Evolutionary conservation across 2,888 invertebrate species (phyloP), one percentile per base, ranked within the genome.

Genomic region (Seira sanloemensis): DNA sequence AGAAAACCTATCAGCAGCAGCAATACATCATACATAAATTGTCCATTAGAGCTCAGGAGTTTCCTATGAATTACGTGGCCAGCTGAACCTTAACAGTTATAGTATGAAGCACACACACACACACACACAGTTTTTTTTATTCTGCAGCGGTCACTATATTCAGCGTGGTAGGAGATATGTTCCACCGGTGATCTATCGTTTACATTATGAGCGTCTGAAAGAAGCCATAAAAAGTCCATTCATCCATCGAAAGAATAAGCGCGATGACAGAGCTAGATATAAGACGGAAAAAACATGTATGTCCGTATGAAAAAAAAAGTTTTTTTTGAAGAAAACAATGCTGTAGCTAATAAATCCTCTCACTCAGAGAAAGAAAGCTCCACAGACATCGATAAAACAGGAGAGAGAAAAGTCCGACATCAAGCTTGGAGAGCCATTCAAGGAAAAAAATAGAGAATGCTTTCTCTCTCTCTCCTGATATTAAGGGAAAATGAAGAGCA

Each of bases 331-430:
- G 76, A 76, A 81, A 81, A 81, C 81, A 81, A 76, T 81, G 81
- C 76, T 71, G 80, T 62, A 80, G 74, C 80, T 81, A 81, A 81
- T 81, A 81, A 81, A 76, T 80, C 75, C 80, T 74, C 74, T 75
- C 77, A 66, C 67, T 37, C 37, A 7, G 16, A n/a, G 73, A 67
- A 54, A 23, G 67, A 19, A 26, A 26, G 67, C 54, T 54, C 74
- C 54, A 72, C 68, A 58, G 50, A 50, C 50, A 50, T 50, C 50
- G 50, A 50, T 50, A 7, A 12, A 50, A 50, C 50, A 12, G 2
- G 50, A 50, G 50, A 50, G 16, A n/a, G n/a, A n/a, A n/a, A n/a
- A 50, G 50, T 50, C 50, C 50, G 16, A 50, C 50, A 12, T 50
- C 50, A 50, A 50, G 16, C 50, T 18, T n/a, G n/a, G 50, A 50